Evolutionary conservation across 2,888 invertebrate species (phyloP).

Genomic region (Cephonodes hylas): DNA sequence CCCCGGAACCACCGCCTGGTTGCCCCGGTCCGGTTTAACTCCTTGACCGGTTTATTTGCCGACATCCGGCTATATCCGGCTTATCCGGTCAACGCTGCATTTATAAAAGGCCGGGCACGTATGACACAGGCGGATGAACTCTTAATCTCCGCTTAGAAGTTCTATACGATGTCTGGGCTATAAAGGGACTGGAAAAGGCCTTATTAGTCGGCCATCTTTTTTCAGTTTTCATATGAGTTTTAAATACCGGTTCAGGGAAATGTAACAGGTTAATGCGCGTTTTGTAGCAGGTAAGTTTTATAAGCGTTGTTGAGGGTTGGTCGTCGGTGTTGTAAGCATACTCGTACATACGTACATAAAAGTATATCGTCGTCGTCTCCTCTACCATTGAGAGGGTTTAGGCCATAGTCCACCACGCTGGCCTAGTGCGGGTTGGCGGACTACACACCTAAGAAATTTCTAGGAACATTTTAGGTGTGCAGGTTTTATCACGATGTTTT

Average conservation of each 20-base stretch:
- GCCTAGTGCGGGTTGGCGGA: too few relatives aligned
- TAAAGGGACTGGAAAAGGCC: not conserved
- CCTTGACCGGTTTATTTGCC: conserved; percentile 16
- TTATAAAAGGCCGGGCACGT: conserved; percentile 27
- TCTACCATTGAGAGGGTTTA: too few relatives aligned
- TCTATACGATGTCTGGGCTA: not conserved
- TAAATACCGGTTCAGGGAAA: not conserved
- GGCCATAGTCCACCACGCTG: too few relatives aligned
- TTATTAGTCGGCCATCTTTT: not conserved
- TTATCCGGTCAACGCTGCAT: conserved; percentile 26
- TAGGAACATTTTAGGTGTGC: too few relatives aligned
- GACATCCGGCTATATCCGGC: conserved; percentile 19
- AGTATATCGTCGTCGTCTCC: too few relatives aligned
- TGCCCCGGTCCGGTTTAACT: not conserved
- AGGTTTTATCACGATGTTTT: too few relatives aligned
- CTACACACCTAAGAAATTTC: too few relatives aligned
- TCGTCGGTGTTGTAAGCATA: too few relatives aligned
- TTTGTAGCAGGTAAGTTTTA: too few relatives aligned
- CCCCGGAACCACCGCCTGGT: not conserved
- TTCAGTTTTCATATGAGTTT: not conserved
- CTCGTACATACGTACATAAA: too few relatives aligned
- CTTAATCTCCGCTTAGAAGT: conserved; percentile 20
- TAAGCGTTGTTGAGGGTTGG: too few relatives aligned
- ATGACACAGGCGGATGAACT: conserved; percentile 24
- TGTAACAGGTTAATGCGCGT: too few relatives aligned